These are phyloP conservation scores for Oxyruncus cristatus DNA, from an alignment of 2,113 vertebrate genomes.

Conservation along the genomic window DNA sequence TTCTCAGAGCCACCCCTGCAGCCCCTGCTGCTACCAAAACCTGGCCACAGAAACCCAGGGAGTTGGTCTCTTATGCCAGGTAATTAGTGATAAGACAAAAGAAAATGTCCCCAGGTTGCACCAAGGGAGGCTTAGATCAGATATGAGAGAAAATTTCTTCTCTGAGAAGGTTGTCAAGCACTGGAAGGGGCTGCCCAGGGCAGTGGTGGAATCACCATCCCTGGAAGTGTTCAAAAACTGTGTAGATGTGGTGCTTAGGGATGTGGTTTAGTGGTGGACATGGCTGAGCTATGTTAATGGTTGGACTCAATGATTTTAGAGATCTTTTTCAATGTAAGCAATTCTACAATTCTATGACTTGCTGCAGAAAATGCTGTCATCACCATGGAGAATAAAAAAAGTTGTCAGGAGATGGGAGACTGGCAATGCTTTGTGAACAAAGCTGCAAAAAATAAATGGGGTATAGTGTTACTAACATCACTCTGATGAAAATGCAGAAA, in stretches of 20 bases:
- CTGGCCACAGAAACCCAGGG: neutral
- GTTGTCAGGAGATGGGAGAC: neutral
- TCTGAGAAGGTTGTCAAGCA: neutral
- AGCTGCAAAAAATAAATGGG: neutral
- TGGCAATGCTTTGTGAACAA: neutral
- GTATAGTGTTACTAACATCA: neutral
- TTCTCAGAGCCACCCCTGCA: neutral
- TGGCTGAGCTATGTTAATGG: neutral
- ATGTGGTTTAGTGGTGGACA: neutral
- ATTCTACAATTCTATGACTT: neutral
- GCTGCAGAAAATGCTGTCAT: neutral
- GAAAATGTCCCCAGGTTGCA: neutral
- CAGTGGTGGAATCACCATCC: neutral
- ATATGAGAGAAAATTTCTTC: neutral
- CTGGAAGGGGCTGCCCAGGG: neutral
- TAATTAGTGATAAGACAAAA: neutral
- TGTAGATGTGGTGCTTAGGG: neutral
- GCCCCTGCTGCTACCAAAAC: neutral
- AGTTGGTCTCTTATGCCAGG: fast-evolving
- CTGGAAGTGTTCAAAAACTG: neutral
- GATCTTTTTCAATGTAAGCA: neutral
- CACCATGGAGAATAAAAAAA: neutral
- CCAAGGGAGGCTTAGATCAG: neutral
- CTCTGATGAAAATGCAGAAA: neutral
- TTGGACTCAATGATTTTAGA: neutral